These are phyloP conservation scores for Cryptocephalus moraei DNA, from an alignment of 2,888 invertebrate species.

Conservation along the genomic window DNA sequence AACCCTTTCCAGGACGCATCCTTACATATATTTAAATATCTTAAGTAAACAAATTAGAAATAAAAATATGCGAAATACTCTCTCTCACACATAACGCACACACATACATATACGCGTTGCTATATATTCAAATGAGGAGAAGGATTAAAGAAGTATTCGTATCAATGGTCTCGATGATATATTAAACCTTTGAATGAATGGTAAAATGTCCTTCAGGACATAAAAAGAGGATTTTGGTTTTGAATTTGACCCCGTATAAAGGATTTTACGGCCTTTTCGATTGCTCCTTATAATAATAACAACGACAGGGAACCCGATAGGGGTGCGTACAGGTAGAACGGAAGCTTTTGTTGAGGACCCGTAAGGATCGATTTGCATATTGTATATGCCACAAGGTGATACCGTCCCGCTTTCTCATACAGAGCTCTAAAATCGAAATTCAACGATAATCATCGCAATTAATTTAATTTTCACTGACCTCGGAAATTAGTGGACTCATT, in stretches of 20 bases:
- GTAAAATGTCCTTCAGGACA: slow-evolving; percentile 22
- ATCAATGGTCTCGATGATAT: slow-evolving; percentile 22
- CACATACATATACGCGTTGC: slow-evolving; percentile 10
- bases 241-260: slow-evolving; percentile 21
- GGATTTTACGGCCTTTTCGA: slow-evolving; percentile 17
- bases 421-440: too few relatives aligned
- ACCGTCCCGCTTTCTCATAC: too few relatives aligned
- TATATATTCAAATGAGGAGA: slow-evolving; percentile 17
- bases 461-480: too few relatives aligned
- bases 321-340: slow-evolving; percentile 15
- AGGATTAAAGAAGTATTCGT: slow-evolving; percentile 14
- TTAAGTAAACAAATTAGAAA: slow-evolving; percentile 22
- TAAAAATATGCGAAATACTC: slow-evolving; percentile 15
- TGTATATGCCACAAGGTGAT: too few relatives aligned
- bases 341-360: slow-evolving; percentile 4
- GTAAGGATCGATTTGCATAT: too few relatives aligned
- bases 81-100: slow-evolving; percentile 16
- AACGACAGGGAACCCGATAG: slow-evolving; percentile 19
- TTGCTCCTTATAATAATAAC: slow-evolving; percentile 16
- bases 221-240: slow-evolving; percentile 25
- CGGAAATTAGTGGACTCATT: too few relatives aligned
- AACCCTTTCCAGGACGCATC: slow-evolving; percentile 6
- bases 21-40: slow-evolving; percentile 18
- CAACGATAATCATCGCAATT: too few relatives aligned
- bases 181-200: slow-evolving; percentile 20